phyloP scores from a whole-genome alignment of 1,140 invertebrate species.

The Solen grandis region DNA sequence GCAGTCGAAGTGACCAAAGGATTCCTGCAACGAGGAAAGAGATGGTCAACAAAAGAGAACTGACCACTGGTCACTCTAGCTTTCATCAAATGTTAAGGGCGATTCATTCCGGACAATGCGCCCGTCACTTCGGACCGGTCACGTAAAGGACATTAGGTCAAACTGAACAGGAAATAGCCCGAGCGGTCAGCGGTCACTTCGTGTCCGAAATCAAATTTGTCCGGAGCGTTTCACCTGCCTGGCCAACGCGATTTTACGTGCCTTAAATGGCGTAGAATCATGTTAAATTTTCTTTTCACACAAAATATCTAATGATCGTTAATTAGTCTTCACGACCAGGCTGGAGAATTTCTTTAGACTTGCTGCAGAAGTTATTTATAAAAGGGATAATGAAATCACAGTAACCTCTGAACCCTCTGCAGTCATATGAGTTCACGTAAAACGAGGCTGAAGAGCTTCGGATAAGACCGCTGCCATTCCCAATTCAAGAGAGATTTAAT shows the following conservation, averaged over 20 bases:
- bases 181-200: neutral
- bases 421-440: too few species aligned
- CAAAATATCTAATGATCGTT: neutral
- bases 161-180: neutral
- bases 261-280: neutral
- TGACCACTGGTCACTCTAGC: neutral
- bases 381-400: too few species aligned
- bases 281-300: neutral
- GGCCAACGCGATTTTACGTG: neutral
- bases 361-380: too few species aligned
- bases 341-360: too few species aligned
- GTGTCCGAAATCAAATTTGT: neutral
- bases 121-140: neutral
- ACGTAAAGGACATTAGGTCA: neutral
- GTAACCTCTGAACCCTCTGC: too few species aligned
- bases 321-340: neutral
- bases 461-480: too few species aligned
- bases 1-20: neutral
- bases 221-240: neutral
- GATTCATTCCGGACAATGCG: neutral
- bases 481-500: too few species aligned
- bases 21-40: neutral
- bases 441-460: too few species aligned
- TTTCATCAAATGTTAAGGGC: neutral
- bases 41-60: neutral